phyloP scores from a whole-genome alignment of 2,113 vertebrate species.

The Otolemur garnettii region DNA sequence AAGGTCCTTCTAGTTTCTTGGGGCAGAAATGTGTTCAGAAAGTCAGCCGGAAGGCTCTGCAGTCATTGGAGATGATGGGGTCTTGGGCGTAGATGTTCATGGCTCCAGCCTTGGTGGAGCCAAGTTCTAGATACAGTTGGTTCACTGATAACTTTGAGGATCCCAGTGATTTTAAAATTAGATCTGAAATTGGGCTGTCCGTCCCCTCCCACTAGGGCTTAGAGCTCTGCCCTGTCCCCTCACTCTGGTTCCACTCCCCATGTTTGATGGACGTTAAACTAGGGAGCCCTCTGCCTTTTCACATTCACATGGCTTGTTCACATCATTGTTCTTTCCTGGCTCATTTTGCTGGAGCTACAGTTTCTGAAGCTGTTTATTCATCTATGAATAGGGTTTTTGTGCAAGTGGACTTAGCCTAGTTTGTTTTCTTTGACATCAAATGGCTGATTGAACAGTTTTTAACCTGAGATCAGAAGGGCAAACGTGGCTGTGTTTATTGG shows the following conservation, averaged over 20 bases:
- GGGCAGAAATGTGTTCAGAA: neutral
- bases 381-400: constrained; percentile 76
- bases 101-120: neutral
- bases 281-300: neutral
- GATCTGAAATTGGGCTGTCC: neutral
- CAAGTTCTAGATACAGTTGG: neutral
- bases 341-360: constrained; percentile 69
- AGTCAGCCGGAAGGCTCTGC: neutral
- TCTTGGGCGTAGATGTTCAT: neutral
- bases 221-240: neutral
- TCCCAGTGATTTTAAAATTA: neutral
- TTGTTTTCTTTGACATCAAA: constrained; percentile 80
- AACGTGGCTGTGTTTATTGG: constrained; percentile 51
- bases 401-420: constrained; percentile 66
- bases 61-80: neutral
- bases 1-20: neutral
- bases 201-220: neutral
- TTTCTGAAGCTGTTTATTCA: constrained; percentile 71
- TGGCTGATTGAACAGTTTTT: constrained; percentile 73
- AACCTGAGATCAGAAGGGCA: constrained; percentile 71
- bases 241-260: neutral
- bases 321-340: constrained; percentile 45
- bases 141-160: neutral
- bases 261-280: neutral
- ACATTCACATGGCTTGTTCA: constrained; percentile 4